phyloP scores from a whole-genome alignment of 2,797 vertebrate species.

The Parambassis ranga region DNA sequence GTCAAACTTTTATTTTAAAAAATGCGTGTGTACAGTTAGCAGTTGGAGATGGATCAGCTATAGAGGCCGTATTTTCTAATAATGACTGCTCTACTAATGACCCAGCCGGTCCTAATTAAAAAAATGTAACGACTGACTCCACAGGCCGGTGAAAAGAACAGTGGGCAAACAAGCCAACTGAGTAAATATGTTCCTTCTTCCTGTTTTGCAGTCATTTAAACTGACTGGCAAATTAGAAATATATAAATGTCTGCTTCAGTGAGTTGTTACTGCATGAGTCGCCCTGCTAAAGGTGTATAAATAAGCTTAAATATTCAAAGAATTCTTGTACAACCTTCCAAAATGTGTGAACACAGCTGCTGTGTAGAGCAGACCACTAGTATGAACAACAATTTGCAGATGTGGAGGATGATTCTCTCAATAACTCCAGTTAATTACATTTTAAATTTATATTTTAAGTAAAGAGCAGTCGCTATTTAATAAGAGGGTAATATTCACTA shows the following conservation, averaged over 20 bases:
- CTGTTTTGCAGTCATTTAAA: background rate
- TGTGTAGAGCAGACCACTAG: no score
- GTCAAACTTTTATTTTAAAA: background rate
- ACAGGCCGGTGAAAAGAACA: background rate
- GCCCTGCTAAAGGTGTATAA: no score
- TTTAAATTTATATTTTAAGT: no score
- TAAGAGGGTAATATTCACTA: no score
- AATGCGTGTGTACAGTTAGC: background rate
- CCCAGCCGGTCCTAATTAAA: background rate
- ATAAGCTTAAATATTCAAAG: no score
- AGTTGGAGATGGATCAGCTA: background rate
- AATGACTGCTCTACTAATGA: background rate
- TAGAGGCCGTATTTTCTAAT: background rate
- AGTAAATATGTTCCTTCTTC: background rate
- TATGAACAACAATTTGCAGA: no score
- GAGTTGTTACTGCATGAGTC: no score
- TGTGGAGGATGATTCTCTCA: no score
- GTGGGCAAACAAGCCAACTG: background rate
- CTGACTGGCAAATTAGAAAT: slow-evolving; percentile 1
- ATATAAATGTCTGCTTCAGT: background rate
- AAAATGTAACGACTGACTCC: background rate
- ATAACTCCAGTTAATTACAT: no score
- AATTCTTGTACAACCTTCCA: no score
- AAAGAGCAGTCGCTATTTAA: no score
- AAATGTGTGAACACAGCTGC: no score